Conservation (phyloP, 2,113 vertebrate genomes). For the Paramisgurnus dabryanus region DNA sequence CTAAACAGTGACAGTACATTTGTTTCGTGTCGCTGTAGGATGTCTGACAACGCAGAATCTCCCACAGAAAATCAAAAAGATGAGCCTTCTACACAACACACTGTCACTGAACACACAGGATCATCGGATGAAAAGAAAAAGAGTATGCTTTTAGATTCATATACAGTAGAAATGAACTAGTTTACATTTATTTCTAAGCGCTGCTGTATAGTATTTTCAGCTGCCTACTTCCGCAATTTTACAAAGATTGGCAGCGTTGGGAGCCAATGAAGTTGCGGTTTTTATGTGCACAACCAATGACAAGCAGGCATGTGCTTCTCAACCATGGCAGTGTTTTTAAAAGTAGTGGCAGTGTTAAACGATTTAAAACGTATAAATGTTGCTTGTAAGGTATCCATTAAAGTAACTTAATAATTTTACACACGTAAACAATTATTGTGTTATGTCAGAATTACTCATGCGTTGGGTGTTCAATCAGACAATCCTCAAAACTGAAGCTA, state of each 20-base stretch:
- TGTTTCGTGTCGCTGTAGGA: constrained; percentile 52
- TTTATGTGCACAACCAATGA: constrained; percentile 25
- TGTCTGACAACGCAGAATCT: constrained; percentile 77
- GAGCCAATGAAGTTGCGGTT: constrained; percentile 37
- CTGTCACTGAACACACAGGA: constrained; percentile 60
- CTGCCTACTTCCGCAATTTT: constrained; percentile 40
- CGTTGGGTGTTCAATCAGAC: background rate
- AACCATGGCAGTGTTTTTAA: background rate
- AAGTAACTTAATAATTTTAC: background rate
- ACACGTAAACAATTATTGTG: background rate
- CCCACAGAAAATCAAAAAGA: constrained; percentile 74
- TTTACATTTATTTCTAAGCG: background rate
- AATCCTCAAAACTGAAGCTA: background rate
- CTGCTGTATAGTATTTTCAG: background rate
- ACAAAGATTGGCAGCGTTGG: constrained; percentile 25
- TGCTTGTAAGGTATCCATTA: background rate
- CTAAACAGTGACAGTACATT: background rate
- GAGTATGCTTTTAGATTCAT: constrained; percentile 60
- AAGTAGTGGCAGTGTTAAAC: background rate
- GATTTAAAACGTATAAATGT: background rate
- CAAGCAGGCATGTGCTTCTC: background rate
- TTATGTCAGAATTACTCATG: background rate
- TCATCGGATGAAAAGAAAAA: constrained; percentile 76
- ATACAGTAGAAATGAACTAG: background rate
- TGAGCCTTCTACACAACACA: constrained; percentile 59